Evolutionary conservation across 2,797 vertebrate genomes (phyloP).

Genomic region (Gymnoscopelus braueri): DNA sequence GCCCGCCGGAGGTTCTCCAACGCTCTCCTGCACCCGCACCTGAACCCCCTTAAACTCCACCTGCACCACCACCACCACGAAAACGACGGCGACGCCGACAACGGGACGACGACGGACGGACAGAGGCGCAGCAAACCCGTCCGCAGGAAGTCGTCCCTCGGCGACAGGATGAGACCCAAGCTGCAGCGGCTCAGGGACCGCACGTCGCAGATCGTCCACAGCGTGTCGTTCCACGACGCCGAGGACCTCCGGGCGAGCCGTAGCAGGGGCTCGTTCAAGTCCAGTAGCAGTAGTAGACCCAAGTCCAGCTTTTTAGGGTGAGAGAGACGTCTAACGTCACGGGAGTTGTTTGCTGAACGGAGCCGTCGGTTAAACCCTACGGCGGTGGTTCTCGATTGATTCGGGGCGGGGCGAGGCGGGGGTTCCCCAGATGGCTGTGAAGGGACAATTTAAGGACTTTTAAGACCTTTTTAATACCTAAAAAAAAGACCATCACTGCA

Average conservation of each 20-base stretch:
- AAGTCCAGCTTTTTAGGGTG: slow-evolving; percentile 88
- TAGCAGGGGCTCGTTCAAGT: slow-evolving; percentile 64
- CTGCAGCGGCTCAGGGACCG: slow-evolving; percentile 84
- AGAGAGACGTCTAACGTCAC: slow-evolving; percentile 25
- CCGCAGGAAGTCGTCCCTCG: slow-evolving; percentile 80
- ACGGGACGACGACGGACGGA: slow-evolving; percentile 26
- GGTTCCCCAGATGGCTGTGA: too few relatives aligned
- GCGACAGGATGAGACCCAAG: slow-evolving; percentile 80
- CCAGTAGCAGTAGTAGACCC: slow-evolving; percentile 73
- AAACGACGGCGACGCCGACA: slow-evolving; percentile 50
- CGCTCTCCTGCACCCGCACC: slow-evolving; percentile 85
- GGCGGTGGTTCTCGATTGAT: too few relatives aligned
- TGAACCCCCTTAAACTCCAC: slow-evolving; percentile 79
- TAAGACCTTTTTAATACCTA: too few relatives aligned
- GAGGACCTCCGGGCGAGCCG: slow-evolving; percentile 67
- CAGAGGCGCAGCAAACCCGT: slow-evolving; percentile 62
- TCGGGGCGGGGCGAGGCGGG: too few relatives aligned
- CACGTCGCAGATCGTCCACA: slow-evolving; percentile 88
- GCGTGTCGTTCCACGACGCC: slow-evolving; percentile 72
- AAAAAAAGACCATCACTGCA: too few relatives aligned
- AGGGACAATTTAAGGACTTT: too few relatives aligned
- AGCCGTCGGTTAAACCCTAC: too few relatives aligned
- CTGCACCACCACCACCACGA: slow-evolving; percentile 45
- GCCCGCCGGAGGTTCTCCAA: slow-evolving; percentile 87
- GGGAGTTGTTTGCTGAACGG: too few relatives aligned